Conservation (phyloP, 2,113 vertebrate species). For the Clupea harengus region DNA sequence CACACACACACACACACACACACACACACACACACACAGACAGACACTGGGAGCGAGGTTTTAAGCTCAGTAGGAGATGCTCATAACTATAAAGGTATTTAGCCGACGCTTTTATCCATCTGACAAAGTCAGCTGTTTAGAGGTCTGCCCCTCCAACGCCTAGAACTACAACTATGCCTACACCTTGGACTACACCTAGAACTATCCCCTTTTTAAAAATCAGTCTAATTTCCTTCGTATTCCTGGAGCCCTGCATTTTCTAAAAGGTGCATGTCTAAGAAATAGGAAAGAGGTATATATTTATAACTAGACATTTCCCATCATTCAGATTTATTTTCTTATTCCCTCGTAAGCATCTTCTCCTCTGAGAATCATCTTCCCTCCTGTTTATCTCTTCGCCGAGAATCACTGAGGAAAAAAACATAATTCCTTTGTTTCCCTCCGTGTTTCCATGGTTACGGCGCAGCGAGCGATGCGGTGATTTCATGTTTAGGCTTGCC, state of each 20-base stretch:
- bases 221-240: not conserved
- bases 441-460: conserved; percentile 48
- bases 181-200: not conserved
- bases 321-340: not conserved
- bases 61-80: not conserved
- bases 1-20: conserved; percentile 6
- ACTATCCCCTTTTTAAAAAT: not conserved
- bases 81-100: not conserved
- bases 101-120: too few species aligned
- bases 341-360: not conserved
- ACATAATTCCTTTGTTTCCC: conserved; percentile 41
- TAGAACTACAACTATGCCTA: too few species aligned
- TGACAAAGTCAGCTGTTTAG: too few species aligned
- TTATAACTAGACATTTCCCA: not conserved
- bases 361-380: not conserved
- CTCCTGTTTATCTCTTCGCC: not conserved
- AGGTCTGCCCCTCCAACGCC: too few species aligned
- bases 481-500: conserved; percentile 47
- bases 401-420: conserved; percentile 27
- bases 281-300: not conserved
- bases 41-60: not conserved
- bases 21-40: too few species aligned
- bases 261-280: not conserved
- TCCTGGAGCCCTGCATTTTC: not conserved
- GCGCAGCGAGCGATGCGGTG: conserved; percentile 26